Percentiles rank a stretch among this genome's conserved stretches.
Evolutionary conservation across 2,113 vertebrate genomes (phyloP).

Genomic region (Laterallus jamaicensis): DNA sequence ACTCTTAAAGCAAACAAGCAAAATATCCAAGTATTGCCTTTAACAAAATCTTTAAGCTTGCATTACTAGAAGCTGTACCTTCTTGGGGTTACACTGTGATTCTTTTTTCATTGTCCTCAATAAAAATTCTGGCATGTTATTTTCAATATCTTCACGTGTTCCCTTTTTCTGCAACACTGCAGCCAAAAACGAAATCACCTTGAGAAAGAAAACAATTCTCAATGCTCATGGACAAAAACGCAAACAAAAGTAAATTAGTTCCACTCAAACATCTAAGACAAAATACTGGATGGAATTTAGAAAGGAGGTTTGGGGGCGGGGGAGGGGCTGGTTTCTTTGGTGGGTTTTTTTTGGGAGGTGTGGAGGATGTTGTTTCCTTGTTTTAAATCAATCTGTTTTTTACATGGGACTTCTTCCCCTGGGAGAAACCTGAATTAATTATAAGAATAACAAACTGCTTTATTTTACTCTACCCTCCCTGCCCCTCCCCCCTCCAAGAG

Average conservation of each 20-base stretch:
- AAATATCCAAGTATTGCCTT: background rate
- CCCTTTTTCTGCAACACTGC: slow-evolving; percentile 92
- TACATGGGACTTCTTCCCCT: background rate
- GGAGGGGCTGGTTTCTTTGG: no score
- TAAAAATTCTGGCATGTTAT: slow-evolving; percentile 93
- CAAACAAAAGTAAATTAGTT: background rate
- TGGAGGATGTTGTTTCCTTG: fast-evolving
- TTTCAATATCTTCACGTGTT: slow-evolving; percentile 90
- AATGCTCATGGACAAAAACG: background rate
- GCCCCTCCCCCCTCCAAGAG: background rate
- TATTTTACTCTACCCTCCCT: background rate
- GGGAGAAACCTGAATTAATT: background rate
- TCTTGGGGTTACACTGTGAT: slow-evolving; percentile 69
- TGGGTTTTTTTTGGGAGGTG: background rate
- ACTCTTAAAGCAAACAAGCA: background rate
- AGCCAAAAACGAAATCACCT: slow-evolving; percentile 96
- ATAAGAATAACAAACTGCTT: background rate
- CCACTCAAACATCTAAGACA: background rate
- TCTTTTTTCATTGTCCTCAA: slow-evolving; percentile 78
- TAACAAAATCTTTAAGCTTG: background rate
- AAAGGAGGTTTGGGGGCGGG: background rate
- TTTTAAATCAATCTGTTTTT: background rate
- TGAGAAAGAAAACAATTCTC: background rate
- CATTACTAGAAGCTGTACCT: slow-evolving; percentile 73
- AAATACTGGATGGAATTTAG: background rate